phyloP scores from a whole-genome alignment of 2,113 vertebrate genomes.

The Redunca redunca region DNA sequence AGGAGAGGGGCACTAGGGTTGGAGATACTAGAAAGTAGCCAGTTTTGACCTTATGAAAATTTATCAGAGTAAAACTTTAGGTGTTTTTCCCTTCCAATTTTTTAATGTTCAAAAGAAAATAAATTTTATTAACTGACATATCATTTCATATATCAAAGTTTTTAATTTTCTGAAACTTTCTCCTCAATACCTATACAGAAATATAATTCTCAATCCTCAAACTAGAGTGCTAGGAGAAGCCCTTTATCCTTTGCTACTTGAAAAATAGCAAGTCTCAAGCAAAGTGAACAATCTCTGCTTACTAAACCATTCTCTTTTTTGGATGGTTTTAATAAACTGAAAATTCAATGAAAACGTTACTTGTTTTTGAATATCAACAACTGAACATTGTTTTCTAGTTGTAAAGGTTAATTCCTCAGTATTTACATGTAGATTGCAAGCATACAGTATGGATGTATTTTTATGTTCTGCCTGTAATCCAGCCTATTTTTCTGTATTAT shows the following conservation, averaged over 20 bases:
- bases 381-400: neutral
- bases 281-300: neutral
- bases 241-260: neutral
- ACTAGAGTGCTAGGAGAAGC: neutral
- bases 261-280: neutral
- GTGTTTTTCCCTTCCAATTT: neutral
- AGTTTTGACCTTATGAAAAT: neutral
- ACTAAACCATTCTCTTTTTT: neutral
- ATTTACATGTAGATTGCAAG: neutral
- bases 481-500: neutral
- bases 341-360: neutral
- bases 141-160: neutral
- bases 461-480: neutral
- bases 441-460: neutral
- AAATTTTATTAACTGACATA: neutral
- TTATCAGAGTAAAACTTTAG: conserved; percentile 1
- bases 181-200: neutral
- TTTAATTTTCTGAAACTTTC: neutral
- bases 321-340: neutral
- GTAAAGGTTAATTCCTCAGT: neutral
- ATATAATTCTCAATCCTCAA: neutral
- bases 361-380: neutral
- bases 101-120: neutral
- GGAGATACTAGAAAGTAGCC: neutral
- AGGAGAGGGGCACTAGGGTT: neutral